phyloP scores from a whole-genome alignment of 2,797 vertebrate genomes.

The Decapterus maruadsi region DNA sequence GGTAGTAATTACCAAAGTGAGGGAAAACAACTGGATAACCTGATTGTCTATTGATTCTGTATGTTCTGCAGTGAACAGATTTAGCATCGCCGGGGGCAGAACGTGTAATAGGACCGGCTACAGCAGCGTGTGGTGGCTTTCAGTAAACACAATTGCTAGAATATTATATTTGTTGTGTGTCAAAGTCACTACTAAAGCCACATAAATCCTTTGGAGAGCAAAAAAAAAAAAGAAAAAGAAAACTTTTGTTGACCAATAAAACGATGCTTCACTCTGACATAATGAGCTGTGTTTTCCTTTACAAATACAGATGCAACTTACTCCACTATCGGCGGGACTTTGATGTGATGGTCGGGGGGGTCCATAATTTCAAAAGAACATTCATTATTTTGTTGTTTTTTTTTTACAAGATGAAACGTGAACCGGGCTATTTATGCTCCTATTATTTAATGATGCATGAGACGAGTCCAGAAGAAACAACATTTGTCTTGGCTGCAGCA shows the following conservation, averaged over 20 bases:
- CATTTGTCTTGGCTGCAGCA: conserved; percentile 50
- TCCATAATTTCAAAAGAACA: conserved; percentile 49
- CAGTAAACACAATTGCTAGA: conserved; percentile 21
- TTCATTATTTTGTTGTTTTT: neutral
- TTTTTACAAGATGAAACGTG: conserved; percentile 54
- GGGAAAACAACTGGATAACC: conserved; percentile 66
- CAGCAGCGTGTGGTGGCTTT: conserved; percentile 14
- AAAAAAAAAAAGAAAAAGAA: neutral
- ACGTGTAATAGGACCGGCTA: conserved; percentile 8
- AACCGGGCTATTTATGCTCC: conserved; percentile 44
- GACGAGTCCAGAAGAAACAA: conserved; percentile 28
- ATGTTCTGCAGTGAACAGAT: conserved; percentile 56
- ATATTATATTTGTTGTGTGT: conserved; percentile 3
- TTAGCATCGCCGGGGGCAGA: conserved; percentile 24
- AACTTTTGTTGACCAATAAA: neutral
- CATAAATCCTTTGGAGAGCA: conserved; percentile 3
- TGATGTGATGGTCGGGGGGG: conserved; percentile 42
- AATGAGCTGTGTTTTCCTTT: conserved; percentile 30
- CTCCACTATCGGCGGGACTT: conserved; percentile 38
- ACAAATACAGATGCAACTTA: neutral
- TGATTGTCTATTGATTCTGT: conserved; percentile 75
- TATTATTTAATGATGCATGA: conserved; percentile 59
- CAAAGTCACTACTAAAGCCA: conserved; percentile 2
- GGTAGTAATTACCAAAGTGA: conserved; percentile 69
- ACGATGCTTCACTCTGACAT: neutral